Base-by-base conservation (phyloP, 2,888 invertebrate species). In the Strigamia transsilvanica region DNA sequence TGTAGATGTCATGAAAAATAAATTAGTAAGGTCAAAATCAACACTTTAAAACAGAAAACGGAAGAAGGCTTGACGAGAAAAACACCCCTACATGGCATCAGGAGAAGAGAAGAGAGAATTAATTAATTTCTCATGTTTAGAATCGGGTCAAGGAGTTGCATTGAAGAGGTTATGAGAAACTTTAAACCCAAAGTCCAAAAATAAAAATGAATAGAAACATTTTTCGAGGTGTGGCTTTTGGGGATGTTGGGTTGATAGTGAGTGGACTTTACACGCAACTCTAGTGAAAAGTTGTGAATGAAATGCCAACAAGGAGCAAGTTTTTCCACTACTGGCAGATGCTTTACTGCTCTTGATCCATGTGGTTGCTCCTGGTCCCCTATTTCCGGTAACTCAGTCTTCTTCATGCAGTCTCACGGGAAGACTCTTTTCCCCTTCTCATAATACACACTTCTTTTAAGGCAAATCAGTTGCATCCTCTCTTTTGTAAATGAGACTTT, bases 371-470 rank as follows among this genome's bases (percentile, higher is more conserved):
- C 73, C 73, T 32, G 32, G 73, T 73, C 73, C 73, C 73, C 73
- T n/a, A 73, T 73, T 73, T 73, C 73, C 73, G 73, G 73, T 73
- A 73, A 73, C 73, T 73, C n/a, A 73, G 73, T 27, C 73, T 32
- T 73, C 73, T 73, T 32, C 32, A 32, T 32, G n/a, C 32, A 73
- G 73, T 73, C 73, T 73, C 73, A 73, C 73, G 73, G 73, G 73
- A 73, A 73, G 73, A 73, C 15, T 73, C 73, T 32, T 73, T 73
- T 32, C n/a, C 73, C 73, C 73, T 32, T 32, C 73, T 73, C 32
- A 73, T 32, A 23, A 73, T 32, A 73, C 73, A 32, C 73, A 32
- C 73, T 13, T 13, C n/a, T 18, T 18, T 13, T 15, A 13, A 73
- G 32, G n/a, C 73, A 73, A 73, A 73, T 73, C 73, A 73, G 73